These are phyloP conservation scores for Cybosia mesomella DNA, from an alignment of 2,888 invertebrate genomes.

Conservation along the genomic window DNA sequence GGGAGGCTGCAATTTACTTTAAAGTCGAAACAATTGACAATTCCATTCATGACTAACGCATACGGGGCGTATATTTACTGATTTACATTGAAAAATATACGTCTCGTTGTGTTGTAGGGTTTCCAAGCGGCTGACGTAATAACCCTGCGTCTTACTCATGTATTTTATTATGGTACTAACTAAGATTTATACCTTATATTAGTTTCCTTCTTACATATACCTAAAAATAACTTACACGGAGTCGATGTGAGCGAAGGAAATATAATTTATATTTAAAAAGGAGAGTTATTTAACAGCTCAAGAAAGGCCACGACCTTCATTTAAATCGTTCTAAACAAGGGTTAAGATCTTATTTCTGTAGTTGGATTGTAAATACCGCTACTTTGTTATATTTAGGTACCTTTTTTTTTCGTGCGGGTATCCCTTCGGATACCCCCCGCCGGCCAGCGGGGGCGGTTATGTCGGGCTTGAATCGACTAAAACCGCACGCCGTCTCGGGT, in stretches of 20 bases:
- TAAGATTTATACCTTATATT: not conserved
- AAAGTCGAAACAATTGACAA: not conserved
- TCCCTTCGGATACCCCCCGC: no score
- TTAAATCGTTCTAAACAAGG: not conserved
- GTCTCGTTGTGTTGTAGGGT: slow-evolving; percentile 18
- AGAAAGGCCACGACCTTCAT: not conserved
- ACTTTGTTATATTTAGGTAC: no score
- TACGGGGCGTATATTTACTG: slow-evolving; percentile 21
- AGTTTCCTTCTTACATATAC: not conserved
- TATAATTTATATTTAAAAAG: not conserved
- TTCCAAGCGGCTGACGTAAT: slow-evolving; percentile 35
- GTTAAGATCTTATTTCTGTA: no score
- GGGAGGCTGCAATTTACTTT: not conserved
- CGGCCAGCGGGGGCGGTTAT: no score
- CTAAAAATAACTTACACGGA: not conserved
- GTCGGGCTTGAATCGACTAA: no score
- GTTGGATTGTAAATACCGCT: no score
- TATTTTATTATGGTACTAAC: not conserved
- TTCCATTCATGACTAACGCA: not conserved
- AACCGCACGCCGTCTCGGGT: no score
- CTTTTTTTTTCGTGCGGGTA: no score
- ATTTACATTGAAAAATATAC: slow-evolving; percentile 28
- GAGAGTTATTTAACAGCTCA: not conserved
- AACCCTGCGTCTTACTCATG: slow-evolving; percentile 27
- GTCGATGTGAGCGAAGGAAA: not conserved